These are phyloP conservation scores for Microcebus ravelobensis DNA, from an alignment of 2,113 vertebrate genomes.

Conservation along the genomic window DNA sequence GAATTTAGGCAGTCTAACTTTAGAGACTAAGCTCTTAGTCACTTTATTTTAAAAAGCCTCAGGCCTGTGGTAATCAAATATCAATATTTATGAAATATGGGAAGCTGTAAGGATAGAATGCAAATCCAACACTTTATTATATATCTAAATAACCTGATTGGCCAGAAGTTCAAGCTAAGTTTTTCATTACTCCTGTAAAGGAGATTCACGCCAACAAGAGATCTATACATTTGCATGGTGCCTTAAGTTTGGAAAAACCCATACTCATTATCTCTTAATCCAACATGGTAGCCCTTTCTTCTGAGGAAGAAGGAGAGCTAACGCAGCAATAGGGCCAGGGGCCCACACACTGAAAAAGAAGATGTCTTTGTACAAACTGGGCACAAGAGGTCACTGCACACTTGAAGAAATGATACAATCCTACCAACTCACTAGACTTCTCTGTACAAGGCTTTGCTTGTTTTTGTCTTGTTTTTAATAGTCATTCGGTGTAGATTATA, in stretches of 20 bases:
- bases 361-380: background rate
- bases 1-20: background rate
- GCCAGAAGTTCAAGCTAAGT: background rate
- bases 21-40: background rate
- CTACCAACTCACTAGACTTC: background rate
- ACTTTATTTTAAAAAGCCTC: background rate
- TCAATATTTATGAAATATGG: background rate
- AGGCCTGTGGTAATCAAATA: background rate
- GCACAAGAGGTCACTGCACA: conserved; percentile 58
- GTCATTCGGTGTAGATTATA: background rate
- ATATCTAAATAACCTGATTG: background rate
- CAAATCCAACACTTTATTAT: background rate
- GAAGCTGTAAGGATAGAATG: background rate
- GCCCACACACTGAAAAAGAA: fast-evolving
- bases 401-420: background rate
- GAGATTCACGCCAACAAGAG: background rate
- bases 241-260: background rate
- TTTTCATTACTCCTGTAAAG: background rate
- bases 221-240: background rate
- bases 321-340: background rate
- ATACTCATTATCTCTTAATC: background rate
- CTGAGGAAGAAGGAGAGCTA: background rate
- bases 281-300: background rate
- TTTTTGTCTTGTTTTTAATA: background rate
- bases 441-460: background rate